These are phyloP conservation scores for Ylistrum balloti DNA, from an alignment of 1,140 invertebrate genomes.

Conservation along the genomic window DNA sequence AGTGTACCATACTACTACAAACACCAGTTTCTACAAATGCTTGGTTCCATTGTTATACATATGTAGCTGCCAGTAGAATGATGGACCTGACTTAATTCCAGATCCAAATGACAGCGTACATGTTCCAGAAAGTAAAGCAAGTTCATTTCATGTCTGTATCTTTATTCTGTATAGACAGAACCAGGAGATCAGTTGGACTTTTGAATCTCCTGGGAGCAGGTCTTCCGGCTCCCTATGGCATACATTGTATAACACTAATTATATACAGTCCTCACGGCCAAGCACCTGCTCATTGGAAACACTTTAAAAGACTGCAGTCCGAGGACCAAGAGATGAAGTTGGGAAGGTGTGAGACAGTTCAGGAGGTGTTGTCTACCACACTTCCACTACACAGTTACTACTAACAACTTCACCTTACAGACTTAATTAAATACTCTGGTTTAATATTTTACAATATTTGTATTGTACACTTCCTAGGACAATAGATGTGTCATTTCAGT, in stretches of 20 bases:
- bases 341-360: neutral
- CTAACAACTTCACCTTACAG: neutral
- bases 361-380: neutral
- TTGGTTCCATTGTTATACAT: too few species aligned
- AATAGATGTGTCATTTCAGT: too few species aligned
- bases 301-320: neutral
- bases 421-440: neutral
- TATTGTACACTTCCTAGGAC: too few species aligned
- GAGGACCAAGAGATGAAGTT: neutral
- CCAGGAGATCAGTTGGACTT: neutral
- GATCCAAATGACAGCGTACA: neutral
- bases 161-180: too few species aligned
- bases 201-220: neutral
- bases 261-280: neutral
- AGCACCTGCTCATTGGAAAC: constrained; percentile 2
- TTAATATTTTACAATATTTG: too few species aligned
- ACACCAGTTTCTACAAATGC: too few species aligned
- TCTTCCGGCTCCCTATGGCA: too few species aligned
- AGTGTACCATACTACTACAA: too few species aligned
- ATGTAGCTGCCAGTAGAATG: too few species aligned
- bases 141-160: too few species aligned
- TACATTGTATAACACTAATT: neutral
- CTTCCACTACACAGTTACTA: neutral
- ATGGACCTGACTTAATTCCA: too few species aligned
- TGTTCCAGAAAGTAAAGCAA: too few species aligned